phyloP scores from a whole-genome alignment of 1,140 invertebrate species.

The Anoplolepis gracilipes region DNA sequence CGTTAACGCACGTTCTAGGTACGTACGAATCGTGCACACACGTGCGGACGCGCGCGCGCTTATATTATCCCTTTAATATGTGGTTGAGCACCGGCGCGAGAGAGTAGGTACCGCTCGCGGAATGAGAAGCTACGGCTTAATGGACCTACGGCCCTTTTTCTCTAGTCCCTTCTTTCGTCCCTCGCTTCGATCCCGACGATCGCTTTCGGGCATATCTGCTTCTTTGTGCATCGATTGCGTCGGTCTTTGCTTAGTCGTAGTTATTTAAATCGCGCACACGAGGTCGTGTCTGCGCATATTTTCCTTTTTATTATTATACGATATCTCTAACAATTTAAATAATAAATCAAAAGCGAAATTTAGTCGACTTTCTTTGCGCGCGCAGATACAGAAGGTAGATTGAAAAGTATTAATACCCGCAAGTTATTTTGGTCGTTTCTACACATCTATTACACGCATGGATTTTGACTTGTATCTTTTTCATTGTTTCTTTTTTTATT shows the following conservation, averaged over 20 bases:
- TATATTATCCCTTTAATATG: slow-evolving; percentile 73
- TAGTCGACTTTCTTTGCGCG: no score
- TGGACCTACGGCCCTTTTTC: slow-evolving; percentile 60
- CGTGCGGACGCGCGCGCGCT: slow-evolving; percentile 60
- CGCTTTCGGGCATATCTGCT: slow-evolving; percentile 46
- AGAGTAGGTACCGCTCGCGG: slow-evolving; percentile 45
- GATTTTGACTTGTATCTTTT: slow-evolving; percentile 39
- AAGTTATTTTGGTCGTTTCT: background rate
- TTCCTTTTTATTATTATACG: background rate
- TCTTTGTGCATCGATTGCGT: slow-evolving; percentile 34
- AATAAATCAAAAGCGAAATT: background rate
- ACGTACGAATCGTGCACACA: slow-evolving; percentile 68
- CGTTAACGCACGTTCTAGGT: slow-evolving; percentile 74
- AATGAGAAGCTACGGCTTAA: slow-evolving; percentile 55
- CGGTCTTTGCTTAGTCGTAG: background rate
- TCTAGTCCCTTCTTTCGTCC: slow-evolving; percentile 63
- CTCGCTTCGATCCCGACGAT: slow-evolving; percentile 20
- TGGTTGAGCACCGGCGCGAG: slow-evolving; percentile 60
- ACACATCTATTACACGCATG: background rate
- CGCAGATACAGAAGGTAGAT: background rate
- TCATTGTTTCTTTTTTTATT: slow-evolving; percentile 2
- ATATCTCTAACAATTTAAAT: background rate
- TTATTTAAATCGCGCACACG: slow-evolving; percentile 17
- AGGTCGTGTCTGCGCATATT: background rate
- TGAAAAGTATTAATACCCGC: background rate